Evolutionary conservation across 1,140 invertebrate genomes (phyloP), one percentile per base, ranked within the genome.

Genomic region (Brachionus koreanus): DNA sequence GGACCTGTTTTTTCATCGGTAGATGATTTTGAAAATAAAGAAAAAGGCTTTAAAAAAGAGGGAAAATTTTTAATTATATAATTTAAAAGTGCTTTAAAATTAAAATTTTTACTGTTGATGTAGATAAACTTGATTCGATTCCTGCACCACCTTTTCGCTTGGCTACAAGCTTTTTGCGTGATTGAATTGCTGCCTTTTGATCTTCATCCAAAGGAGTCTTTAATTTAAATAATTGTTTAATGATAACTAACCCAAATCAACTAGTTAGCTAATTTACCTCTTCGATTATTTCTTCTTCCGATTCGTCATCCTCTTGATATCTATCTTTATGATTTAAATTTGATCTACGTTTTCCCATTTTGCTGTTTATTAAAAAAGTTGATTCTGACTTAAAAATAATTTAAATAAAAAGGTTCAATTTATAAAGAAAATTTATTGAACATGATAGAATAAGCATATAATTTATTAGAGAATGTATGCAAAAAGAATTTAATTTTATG

Each of bases 291-390:
- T 79, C 69, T 10, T 74, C 69, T 29, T 46, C 33, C 10, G 52
- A 49, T 37, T 61, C 76, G 5, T 42, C 37, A 23, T 79, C 76
- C 39, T 23, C 33, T 23, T 37, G 13, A 12, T 39, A 57, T 79
- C 13, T 57, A 2, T 12, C 19, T 65, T 63, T 79, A 29, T 79
- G 76, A 0, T 3, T 1, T 7, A 79, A 3, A 61, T 79, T 43
- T 5, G 29, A 42, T 57, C 76, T 57, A 12, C 76, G 33, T 79
- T 79, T 79, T 23, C 76, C 76, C 76, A 79, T 79, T 63, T 79
- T 79, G 49, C 29, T 29, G 29, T 29, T 2, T 29, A 29, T 29
- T 3, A 29, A 29, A 29, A 29, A 29, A 29, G 29, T 29, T 29
- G 29, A 29, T 29, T 29, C 29, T 29, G 29, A 29, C 1, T 29